Conservation (phyloP, 2,888 invertebrate species). For the Exocentrus adspersus region DNA sequence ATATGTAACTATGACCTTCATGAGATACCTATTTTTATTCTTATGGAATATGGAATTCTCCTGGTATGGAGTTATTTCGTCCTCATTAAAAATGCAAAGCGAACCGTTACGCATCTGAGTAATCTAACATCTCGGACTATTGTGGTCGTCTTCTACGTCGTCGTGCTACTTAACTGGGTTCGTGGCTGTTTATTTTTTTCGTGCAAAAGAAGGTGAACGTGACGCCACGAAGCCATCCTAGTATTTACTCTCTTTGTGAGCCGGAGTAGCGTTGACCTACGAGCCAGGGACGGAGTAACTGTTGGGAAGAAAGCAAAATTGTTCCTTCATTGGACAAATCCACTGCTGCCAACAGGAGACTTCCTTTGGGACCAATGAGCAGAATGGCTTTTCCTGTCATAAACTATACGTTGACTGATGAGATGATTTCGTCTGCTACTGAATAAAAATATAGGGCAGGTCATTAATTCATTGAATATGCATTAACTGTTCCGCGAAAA, state of each 20-base stretch:
- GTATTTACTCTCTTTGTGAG: conserved; percentile 4
- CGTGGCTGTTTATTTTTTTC: conserved; percentile 1
- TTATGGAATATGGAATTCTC: no score
- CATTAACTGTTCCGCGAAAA: background rate
- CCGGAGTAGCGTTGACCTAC: conserved; percentile 4
- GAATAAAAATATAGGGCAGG: no score
- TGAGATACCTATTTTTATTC: no score
- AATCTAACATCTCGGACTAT: background rate
- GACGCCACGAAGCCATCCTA: conserved; percentile 15
- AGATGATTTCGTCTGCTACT: no score
- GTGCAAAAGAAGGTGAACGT: conserved; percentile 16
- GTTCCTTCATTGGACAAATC: no score
- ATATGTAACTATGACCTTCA: no score
- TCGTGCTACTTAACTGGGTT: conserved; percentile 8
- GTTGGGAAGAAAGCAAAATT: background rate
- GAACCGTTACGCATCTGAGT: background rate
- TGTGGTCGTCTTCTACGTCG: background rate
- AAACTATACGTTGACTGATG: no score
- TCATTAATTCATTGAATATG: no score
- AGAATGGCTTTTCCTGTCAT: no score
- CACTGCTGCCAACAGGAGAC: no score
- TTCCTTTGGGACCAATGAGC: no score
- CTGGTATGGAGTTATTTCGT: no score
- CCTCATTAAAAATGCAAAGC: conserved; percentile 1
- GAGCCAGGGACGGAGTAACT: background rate